Conservation (phyloP, 2,888 invertebrate species). For the Diarsia mendica region DNA sequence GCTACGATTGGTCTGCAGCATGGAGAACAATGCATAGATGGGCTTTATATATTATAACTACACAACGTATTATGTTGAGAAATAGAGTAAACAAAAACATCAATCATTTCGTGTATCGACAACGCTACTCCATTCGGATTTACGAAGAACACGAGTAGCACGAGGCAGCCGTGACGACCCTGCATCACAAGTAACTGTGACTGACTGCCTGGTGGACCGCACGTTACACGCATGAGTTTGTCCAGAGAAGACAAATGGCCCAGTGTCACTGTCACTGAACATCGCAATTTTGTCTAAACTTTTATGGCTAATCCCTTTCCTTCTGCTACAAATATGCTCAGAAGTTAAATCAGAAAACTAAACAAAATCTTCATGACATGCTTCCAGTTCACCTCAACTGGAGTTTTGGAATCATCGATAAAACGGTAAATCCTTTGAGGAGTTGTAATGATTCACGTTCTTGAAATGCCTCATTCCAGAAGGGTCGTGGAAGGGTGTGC, state of each 20-base stretch:
- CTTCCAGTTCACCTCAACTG: not conserved
- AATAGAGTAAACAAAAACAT: constrained; percentile 3
- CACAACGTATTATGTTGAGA: not conserved
- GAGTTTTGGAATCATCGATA: not conserved
- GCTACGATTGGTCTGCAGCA: not conserved
- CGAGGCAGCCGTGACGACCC: not conserved
- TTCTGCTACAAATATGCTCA: not conserved
- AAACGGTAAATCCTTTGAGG: not conserved
- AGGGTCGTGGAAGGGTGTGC: not conserved
- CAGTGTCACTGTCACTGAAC: not conserved
- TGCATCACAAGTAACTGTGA: not conserved
- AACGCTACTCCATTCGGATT: not conserved
- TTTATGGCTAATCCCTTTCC: not conserved
- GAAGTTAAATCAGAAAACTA: not conserved
- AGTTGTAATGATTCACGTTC: not conserved
- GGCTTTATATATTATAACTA: not conserved
- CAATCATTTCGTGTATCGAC: constrained; percentile 12
- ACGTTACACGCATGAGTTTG: no score
- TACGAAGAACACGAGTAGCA: not conserved
- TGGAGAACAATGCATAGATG: no score
- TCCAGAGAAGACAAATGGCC: no score
- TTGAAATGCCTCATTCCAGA: not conserved
- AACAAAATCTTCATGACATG: not conserved
- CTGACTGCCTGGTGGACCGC: not conserved
- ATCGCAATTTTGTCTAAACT: not conserved